Percentiles rank a stretch among this genome's conserved stretches.
These are phyloP conservation scores for Lagenorhynchus albirostris DNA, from an alignment of 2,113 vertebrate genomes.

Conservation along the genomic window DNA sequence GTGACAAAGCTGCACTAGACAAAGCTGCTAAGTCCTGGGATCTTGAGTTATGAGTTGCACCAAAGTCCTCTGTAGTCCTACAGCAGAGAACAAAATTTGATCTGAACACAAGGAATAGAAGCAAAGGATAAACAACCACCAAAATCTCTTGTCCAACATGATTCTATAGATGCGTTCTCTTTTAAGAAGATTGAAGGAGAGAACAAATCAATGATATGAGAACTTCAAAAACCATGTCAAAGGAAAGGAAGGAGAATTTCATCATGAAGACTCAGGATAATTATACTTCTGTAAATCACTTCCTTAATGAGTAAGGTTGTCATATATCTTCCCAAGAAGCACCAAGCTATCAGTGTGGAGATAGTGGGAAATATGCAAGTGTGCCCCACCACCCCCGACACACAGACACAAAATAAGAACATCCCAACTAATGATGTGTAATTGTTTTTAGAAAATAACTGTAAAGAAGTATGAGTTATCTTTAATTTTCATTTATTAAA, in stretches of 20 bases:
- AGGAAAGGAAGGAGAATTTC: background rate
- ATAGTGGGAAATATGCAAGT: background rate
- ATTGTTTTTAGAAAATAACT: conserved; percentile 1
- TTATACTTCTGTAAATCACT: background rate
- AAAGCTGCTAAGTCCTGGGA: background rate
- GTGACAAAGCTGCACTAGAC: background rate
- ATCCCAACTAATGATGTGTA: background rate
- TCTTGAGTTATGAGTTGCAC: background rate
- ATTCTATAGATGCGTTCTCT: background rate
- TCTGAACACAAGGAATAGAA: background rate
- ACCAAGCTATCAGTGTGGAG: background rate
- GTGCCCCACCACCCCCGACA: background rate
- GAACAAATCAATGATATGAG: background rate
- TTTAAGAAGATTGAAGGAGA: background rate
- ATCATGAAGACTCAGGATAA: background rate
- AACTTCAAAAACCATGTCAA: background rate
- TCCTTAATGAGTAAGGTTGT: background rate
- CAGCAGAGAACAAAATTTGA: background rate
- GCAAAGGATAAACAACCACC: background rate
- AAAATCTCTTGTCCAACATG: background rate
- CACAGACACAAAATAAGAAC: background rate
- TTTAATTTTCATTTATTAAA: background rate
- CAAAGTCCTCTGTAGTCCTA: background rate
- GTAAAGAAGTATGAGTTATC: background rate
- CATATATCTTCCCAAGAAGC: background rate